Base-by-base conservation (phyloP, 2,888 invertebrate genomes). In the Rotaria socialis region DNA sequence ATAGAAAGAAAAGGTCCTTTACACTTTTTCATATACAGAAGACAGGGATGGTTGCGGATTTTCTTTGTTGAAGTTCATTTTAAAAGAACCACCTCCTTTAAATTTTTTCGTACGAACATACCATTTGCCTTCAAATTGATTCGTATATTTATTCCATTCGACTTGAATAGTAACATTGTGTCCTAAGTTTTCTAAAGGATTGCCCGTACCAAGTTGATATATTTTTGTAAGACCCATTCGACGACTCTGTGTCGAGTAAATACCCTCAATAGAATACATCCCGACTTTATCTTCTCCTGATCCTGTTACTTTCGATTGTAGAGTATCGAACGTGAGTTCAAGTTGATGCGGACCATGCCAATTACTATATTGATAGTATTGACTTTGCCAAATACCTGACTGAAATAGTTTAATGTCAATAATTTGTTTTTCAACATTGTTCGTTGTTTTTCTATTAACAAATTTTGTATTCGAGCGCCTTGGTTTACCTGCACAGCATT, bases 151-250 rank as follows among this genome's bases (percentile, higher is more conserved):
- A 8, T 67, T 67, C 67, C 67, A 67, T 35, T 67, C 67, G 67
- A 67, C 19, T 67, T 67, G 67, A 67, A 67, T 35, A 24, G 27
- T 67, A 4, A 67, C 67, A 14, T 4, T 67, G 67, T 67, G 67
- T 67, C 67, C 67, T 14, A 67, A 27, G 27, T 67, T 67, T 35
- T 67, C 8, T 67, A 27, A 7, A 19, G 2, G n/a, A 67, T 67
- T 35, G 11, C 67, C 67, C 22, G 67, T 67, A 67, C 67, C 67
- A 27, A 10, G 10, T 67, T 27, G 27, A 27, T 67, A 67, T 67
- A 3, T 67, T 35, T 67, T 67, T 67, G 67, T 67, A 16, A 67
- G 67, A 67, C 67, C 67, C n/a, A 67, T 67, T 67, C 67, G 67
- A 35, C 67, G 67, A 14, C 8, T 27, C 10, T 67, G 27, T 27